Evolutionary conservation across 2,888 invertebrate species (phyloP).

Genomic region (Drosophila quasianomalipes): DNA sequence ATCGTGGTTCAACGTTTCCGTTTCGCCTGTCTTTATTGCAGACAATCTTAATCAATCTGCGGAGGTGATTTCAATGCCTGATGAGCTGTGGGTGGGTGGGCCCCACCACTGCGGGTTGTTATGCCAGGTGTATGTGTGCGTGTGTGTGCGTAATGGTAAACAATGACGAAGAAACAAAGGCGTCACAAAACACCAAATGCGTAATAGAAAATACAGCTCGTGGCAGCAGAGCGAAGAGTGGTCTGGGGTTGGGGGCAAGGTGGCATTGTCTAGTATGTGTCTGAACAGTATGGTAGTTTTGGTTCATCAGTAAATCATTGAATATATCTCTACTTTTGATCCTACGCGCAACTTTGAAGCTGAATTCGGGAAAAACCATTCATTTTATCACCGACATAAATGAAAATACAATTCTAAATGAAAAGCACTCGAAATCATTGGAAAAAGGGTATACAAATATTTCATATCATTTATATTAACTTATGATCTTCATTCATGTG

Average conservation of each 20-base stretch:
- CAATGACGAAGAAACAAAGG: slow-evolving; percentile 34
- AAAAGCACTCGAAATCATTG: not conserved
- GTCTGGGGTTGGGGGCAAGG: not conserved
- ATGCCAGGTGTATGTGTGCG: not conserved
- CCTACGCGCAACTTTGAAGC: not conserved
- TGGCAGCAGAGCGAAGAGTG: not conserved
- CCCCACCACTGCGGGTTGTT: slow-evolving; percentile 7
- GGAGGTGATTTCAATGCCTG: slow-evolving; percentile 15
- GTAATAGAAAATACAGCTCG: slow-evolving; percentile 34
- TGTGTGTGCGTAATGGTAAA: slow-evolving; percentile 29
- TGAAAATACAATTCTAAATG: not conserved
- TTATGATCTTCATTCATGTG: not conserved
- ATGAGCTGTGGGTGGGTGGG: slow-evolving; percentile 24
- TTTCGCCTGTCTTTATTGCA: slow-evolving; percentile 17
- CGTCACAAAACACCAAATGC: slow-evolving; percentile 44
- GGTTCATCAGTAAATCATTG: not conserved
- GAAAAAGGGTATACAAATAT: not conserved
- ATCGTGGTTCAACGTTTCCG: not conserved
- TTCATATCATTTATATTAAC: not conserved
- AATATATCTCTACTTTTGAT: not conserved
- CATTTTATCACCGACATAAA: not conserved
- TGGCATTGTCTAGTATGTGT: not conserved
- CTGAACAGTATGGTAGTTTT: not conserved
- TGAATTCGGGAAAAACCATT: not conserved
- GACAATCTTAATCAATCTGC: slow-evolving; percentile 23